Conservation (phyloP, 2,797 vertebrate species). For the Cuculus canorus region DNA sequence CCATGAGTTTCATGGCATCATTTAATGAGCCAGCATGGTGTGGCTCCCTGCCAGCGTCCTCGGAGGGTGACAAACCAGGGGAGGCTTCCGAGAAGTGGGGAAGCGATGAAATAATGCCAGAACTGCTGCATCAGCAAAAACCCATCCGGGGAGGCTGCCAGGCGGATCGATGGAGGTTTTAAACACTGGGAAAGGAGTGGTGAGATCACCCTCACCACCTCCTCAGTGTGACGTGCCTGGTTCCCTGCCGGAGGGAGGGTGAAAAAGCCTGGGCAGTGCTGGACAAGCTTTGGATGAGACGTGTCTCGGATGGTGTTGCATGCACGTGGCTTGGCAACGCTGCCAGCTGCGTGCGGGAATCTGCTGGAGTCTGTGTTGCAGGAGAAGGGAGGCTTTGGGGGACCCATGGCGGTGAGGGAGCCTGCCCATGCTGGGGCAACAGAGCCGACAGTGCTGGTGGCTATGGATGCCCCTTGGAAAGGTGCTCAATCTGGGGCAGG, state of each 20-base stretch:
- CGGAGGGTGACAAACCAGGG: neutral
- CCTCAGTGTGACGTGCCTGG: accelerated
- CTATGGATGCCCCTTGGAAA: accelerated
- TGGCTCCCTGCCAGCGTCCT: constrained; percentile 17
- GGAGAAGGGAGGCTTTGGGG: accelerated
- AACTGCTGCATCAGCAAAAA: neutral
- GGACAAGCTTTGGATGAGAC: neutral
- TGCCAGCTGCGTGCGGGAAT: neutral
- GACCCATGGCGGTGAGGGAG: accelerated
- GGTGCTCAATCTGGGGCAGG: neutral
- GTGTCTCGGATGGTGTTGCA: accelerated
- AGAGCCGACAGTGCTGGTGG: neutral
- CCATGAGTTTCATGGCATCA: accelerated
- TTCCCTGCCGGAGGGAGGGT: neutral
- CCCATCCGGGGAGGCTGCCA: neutral
- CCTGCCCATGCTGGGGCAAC: accelerated
- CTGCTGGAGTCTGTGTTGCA: accelerated
- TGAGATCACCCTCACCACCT: neutral
- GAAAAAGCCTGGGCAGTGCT: neutral
- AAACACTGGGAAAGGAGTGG: neutral
- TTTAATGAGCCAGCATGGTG: accelerated
- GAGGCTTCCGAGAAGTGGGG: constrained; percentile 21
- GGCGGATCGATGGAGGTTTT: neutral
- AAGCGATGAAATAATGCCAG: constrained; percentile 14
- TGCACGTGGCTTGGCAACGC: neutral